Evolutionary conservation across 2,797 vertebrate species (phyloP).

Genomic region (Galagoides demidoff): DNA sequence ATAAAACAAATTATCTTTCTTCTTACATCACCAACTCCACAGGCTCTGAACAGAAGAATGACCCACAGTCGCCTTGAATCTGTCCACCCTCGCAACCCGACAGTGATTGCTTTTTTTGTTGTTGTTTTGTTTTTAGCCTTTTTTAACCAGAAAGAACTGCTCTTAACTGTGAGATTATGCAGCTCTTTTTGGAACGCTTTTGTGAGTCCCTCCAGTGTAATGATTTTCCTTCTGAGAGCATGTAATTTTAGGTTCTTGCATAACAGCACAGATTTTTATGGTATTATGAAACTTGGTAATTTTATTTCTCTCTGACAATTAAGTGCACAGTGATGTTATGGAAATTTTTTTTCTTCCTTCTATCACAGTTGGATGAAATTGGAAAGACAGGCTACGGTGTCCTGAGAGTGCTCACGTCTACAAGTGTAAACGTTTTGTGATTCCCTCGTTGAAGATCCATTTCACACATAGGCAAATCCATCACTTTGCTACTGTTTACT

Average conservation of each 20-base stretch:
- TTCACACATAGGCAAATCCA: slow-evolving; percentile 86
- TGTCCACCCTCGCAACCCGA: slow-evolving; percentile 60
- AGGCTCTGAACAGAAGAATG: not conserved
- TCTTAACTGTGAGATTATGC: slow-evolving; percentile 85
- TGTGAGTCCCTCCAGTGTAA: slow-evolving; percentile 83
- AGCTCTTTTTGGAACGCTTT: slow-evolving; percentile 85
- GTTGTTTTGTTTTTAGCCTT: slow-evolving; percentile 75
- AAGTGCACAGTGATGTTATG: slow-evolving; percentile 84
- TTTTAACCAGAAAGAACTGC: slow-evolving; percentile 82
- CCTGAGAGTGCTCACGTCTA: slow-evolving; percentile 81
- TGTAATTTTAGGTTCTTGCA: slow-evolving; percentile 87
- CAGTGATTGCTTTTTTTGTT: slow-evolving; percentile 73
- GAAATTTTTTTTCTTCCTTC: slow-evolving; percentile 79
- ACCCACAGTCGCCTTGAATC: slow-evolving; percentile 78
- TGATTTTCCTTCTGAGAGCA: slow-evolving; percentile 87
- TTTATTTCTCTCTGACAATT: slow-evolving; percentile 89
- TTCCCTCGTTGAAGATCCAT: slow-evolving; percentile 84
- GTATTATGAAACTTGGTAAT: slow-evolving; percentile 87
- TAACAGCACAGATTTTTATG: slow-evolving; percentile 86
- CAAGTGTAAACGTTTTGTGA: slow-evolving; percentile 84
- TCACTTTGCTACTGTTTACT: slow-evolving; percentile 81
- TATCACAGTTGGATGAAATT: slow-evolving; percentile 84
- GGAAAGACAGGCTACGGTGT: slow-evolving; percentile 79
- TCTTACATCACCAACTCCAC: not conserved
- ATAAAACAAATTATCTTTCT: slow-evolving; percentile 37